Conservation (phyloP, 2,113 vertebrate genomes). For the Vidua chalybeata region DNA sequence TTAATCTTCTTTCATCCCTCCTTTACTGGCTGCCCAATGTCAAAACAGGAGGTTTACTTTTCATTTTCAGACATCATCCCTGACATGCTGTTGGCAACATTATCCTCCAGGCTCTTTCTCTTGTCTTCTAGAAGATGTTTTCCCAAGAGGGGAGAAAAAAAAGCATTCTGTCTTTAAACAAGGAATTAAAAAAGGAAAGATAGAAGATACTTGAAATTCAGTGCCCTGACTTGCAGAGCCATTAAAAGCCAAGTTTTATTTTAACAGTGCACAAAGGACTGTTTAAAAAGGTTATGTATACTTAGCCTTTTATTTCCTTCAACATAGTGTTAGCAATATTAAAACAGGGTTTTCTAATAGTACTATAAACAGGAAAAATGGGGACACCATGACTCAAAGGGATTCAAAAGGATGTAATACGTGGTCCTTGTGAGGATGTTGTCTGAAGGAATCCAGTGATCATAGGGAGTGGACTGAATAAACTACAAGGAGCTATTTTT, state of each 20-base stretch:
- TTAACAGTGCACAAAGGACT: neutral
- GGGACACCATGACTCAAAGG: neutral
- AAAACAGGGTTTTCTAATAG: neutral
- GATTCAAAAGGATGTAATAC: neutral
- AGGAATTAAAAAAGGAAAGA: neutral
- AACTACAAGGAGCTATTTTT: neutral
- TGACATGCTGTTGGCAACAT: slow-evolving; percentile 30
- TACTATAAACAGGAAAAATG: neutral
- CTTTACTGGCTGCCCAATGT: slow-evolving; percentile 15
- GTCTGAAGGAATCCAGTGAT: neutral
- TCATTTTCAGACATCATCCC: slow-evolving; percentile 20
- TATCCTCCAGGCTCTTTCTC: slow-evolving; percentile 19
- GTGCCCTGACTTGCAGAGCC: neutral
- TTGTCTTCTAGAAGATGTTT: slow-evolving; percentile 15
- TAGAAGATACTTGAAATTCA: neutral
- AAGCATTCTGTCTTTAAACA: neutral
- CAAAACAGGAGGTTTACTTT: slow-evolving; percentile 22
- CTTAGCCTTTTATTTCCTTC: neutral
- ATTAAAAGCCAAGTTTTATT: neutral
- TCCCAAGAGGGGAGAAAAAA: neutral
- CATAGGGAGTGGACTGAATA: neutral
- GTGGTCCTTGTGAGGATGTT: neutral
- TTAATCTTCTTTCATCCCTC: neutral
- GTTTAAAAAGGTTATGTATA: neutral
- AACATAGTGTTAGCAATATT: neutral